Percentiles rank a stretch among this genome's conserved stretches.
Conservation (phyloP, 2,797 vertebrate species). For the Phrynocephalus guinanensis region DNA sequence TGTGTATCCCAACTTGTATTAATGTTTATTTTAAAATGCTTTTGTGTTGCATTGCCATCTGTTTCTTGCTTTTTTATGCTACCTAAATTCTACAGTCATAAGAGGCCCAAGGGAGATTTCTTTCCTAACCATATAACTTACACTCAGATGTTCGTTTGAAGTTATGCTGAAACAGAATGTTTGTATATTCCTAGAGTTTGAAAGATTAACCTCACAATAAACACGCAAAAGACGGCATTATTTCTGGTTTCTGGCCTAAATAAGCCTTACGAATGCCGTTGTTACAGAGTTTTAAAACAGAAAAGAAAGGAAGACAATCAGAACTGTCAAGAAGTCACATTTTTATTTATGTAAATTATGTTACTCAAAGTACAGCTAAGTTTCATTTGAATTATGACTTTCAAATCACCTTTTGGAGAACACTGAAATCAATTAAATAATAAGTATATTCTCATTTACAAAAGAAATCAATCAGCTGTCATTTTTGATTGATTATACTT, state of each 20-base stretch:
- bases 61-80: constrained; percentile 71
- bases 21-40: constrained; percentile 80
- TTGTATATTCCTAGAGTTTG: constrained; percentile 61
- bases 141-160: constrained; percentile 66
- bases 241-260: constrained; percentile 43
- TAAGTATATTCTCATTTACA: constrained; percentile 73
- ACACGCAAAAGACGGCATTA: constrained; percentile 22
- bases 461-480: constrained; percentile 76
- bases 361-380: constrained; percentile 53
- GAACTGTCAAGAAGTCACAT: constrained; percentile 56
- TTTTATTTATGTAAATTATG: constrained; percentile 64
- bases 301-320: constrained; percentile 19
- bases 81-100: constrained; percentile 69
- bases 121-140: constrained; percentile 64
- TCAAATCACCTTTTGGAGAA: constrained; percentile 73
- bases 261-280: constrained; percentile 52
- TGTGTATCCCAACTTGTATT: constrained; percentile 73
- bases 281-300: constrained; percentile 31
- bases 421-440: constrained; percentile 76
- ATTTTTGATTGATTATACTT: constrained; percentile 77
- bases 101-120: constrained; percentile 70
- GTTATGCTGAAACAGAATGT: constrained; percentile 64
- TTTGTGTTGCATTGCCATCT: constrained; percentile 72
- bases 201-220: constrained; percentile 49
- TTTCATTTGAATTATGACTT: constrained; percentile 69